Evolutionary conservation across 2,797 vertebrate species (phyloP).

Genomic region (Oreortyx pictus): DNA sequence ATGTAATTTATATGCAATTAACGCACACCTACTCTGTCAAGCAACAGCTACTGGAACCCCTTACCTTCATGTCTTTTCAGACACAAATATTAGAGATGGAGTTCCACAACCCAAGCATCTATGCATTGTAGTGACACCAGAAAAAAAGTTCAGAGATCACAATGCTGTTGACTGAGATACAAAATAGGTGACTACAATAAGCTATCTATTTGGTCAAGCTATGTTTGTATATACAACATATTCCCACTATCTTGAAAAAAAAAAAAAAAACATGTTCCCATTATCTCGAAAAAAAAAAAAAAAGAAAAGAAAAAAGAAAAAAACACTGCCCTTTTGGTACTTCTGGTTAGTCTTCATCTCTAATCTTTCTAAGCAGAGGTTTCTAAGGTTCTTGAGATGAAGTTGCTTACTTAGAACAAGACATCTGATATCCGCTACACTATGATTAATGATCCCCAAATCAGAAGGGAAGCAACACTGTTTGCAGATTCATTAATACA

Average conservation of each 20-base stretch:
- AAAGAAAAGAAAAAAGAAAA: background rate
- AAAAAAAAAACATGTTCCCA: too few species aligned
- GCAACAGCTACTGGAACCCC: background rate
- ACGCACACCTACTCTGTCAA: background rate
- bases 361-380: background rate
- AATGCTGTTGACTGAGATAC: background rate
- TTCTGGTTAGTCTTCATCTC: background rate
- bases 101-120: background rate
- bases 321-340: background rate
- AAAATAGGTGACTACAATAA: background rate
- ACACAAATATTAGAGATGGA: background rate
- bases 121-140: background rate
- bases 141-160: background rate
- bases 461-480: rapidly evolving
- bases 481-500: background rate
- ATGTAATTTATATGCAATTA: rapidly evolving
- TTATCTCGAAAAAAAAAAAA: too few species aligned
- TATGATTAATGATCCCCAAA: rapidly evolving
- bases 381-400: background rate
- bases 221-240: background rate
- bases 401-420: background rate
- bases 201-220: background rate
- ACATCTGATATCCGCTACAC: background rate
- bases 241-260: too few species aligned
- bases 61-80: background rate